A percentile compares a stretch with the other conserved stretches of the same genome.
phyloP scores from a whole-genome alignment of 2,888 invertebrate species.

The Drosophila monieri region DNA sequence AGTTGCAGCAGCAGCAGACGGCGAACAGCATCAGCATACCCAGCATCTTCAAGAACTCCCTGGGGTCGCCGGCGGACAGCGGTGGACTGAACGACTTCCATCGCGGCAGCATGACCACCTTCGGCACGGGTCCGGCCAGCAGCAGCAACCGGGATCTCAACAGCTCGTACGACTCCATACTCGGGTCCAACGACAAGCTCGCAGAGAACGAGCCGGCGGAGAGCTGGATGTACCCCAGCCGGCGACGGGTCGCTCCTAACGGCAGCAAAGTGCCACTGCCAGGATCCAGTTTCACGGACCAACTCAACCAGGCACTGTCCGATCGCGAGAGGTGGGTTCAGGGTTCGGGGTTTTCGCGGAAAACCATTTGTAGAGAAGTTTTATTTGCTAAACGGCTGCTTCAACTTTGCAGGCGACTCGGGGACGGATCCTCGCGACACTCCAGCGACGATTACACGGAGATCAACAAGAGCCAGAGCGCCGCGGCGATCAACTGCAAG shows the following conservation, averaged over 20 bases:
- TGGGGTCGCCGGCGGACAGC: constrained; percentile 76
- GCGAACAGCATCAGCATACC: constrained; percentile 61
- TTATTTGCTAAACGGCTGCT: constrained; percentile 52
- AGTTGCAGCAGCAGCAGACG: constrained; percentile 41
- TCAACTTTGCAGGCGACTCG: constrained; percentile 79
- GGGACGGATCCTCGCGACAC: constrained; percentile 85
- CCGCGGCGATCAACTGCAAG: constrained; percentile 90
- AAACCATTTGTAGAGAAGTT: neutral
- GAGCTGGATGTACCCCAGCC: constrained; percentile 84
- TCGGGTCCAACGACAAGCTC: constrained; percentile 84
- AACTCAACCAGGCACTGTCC: constrained; percentile 93
- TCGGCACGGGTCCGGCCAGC: constrained; percentile 69
- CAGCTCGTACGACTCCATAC: constrained; percentile 84
- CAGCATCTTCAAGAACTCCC: constrained; percentile 80
- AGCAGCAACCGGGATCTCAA: constrained; percentile 83
- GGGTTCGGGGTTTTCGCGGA: neutral
- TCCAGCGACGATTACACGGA: constrained; percentile 88
- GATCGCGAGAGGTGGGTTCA: constrained; percentile 90
- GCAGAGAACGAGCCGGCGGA: constrained; percentile 83
- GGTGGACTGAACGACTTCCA: constrained; percentile 76
- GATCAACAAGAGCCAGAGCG: constrained; percentile 86
- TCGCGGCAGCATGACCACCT: constrained; percentile 82
- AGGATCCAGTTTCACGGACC: constrained; percentile 92
- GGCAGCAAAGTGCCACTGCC: constrained; percentile 86
- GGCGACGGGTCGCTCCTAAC: constrained; percentile 83